Evolutionary conservation across 1,140 invertebrate genomes (phyloP).

Genomic region (Pseudomyrmex gracilis): DNA sequence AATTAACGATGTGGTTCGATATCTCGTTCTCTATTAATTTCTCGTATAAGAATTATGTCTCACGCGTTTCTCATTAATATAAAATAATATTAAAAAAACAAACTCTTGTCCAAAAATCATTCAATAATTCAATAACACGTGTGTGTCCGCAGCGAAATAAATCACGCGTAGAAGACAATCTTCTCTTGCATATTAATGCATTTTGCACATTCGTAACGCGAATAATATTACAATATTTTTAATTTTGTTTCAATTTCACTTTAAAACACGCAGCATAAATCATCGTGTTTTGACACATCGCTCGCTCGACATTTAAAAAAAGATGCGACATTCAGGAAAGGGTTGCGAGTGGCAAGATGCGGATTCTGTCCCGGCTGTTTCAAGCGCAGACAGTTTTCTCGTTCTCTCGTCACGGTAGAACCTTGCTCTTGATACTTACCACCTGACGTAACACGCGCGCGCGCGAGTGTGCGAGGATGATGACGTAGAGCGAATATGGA

Average conservation of each 20-base stretch:
- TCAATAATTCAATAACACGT: too few species aligned
- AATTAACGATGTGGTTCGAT: too few species aligned
- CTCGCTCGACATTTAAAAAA: neutral
- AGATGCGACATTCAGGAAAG: neutral
- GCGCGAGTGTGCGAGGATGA: conserved; percentile 24
- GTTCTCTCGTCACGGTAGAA: neutral
- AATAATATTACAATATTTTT: too few species aligned
- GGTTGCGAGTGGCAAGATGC: neutral
- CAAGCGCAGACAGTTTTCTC: neutral
- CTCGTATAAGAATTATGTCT: too few species aligned
- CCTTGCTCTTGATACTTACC: conserved; percentile 49
- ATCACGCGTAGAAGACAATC: too few species aligned
- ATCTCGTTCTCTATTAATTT: too few species aligned
- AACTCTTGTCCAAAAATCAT: too few species aligned
- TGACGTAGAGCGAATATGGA: conserved; percentile 19
- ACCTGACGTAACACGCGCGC: conserved; percentile 59
- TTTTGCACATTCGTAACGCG: too few species aligned
- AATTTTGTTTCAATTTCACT: neutral
- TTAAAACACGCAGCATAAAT: neutral
- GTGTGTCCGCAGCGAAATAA: too few species aligned
- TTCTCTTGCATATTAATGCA: too few species aligned
- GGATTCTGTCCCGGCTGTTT: conserved; percentile 7
- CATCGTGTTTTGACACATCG: neutral
- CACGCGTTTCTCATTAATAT: too few species aligned
- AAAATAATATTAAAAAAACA: too few species aligned